These are phyloP conservation scores for Paradisaea rubra DNA, from an alignment of 2,113 vertebrate genomes.

Conservation along the genomic window DNA sequence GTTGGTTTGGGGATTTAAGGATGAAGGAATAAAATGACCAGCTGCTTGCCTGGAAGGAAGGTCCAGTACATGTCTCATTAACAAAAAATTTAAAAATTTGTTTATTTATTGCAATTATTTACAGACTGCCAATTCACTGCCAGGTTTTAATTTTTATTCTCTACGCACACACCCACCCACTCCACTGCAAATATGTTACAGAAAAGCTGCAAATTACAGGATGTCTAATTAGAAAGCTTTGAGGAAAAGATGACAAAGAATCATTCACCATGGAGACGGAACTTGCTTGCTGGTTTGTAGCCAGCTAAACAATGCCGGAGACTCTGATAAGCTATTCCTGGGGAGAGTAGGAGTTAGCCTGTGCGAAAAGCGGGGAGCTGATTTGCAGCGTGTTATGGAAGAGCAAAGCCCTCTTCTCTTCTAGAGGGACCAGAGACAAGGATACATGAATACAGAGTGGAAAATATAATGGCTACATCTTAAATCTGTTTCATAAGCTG, in stretches of 20 bases:
- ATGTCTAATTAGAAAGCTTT: slow-evolving; percentile 71
- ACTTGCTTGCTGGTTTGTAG: slow-evolving; percentile 61
- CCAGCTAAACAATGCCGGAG: slow-evolving; percentile 58
- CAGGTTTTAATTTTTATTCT: slow-evolving; percentile 44
- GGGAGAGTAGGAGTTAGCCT: slow-evolving; percentile 35
- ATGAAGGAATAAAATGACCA: neutral
- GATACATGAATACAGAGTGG: neutral
- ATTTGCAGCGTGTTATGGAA: neutral
- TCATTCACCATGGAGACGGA: slow-evolving; percentile 68
- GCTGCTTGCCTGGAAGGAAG: neutral
- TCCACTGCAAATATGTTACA: neutral
- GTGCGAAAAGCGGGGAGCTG: neutral
- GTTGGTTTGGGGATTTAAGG: neutral
- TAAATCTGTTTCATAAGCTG: neutral
- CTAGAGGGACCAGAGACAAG: neutral
- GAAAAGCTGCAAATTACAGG: slow-evolving; percentile 65
- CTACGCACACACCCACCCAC: neutral
- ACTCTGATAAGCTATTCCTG: slow-evolving; percentile 54
- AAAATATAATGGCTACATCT: neutral
- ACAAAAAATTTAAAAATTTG: neutral
- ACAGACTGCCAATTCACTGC: slow-evolving; percentile 46
- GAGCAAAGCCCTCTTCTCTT: neutral
- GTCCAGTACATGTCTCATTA: neutral
- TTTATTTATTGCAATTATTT: slow-evolving; percentile 49
- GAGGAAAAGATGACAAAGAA: slow-evolving; percentile 70